These are phyloP conservation scores for Melitaea cinxia DNA, from an alignment of 1,140 invertebrate species.

Conservation along the genomic window DNA sequence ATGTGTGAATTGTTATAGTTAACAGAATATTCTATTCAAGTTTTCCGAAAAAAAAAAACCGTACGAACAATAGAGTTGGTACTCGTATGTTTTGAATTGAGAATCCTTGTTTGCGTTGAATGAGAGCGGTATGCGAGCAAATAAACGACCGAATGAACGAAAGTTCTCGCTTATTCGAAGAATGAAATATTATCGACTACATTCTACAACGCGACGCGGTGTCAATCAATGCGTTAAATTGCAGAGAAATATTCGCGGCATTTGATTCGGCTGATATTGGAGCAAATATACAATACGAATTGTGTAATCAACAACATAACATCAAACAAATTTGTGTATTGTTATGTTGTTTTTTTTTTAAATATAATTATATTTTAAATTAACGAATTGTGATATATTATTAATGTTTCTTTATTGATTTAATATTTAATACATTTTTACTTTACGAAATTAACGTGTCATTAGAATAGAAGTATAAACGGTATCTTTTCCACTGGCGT, in stretches of 20 bases:
- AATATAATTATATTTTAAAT: too few relatives aligned
- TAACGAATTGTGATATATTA: too few relatives aligned
- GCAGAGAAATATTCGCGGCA: conserved; percentile 35
- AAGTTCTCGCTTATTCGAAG: conserved; percentile 4
- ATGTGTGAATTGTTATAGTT: too few relatives aligned
- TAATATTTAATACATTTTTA: too few relatives aligned
- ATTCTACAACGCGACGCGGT: conserved; percentile 6
- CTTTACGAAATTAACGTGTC: too few relatives aligned
- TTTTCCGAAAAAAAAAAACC: background rate
- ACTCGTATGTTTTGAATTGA: conserved; percentile 7
- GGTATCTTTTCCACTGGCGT: too few relatives aligned
- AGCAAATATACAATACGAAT: conserved; percentile 5
- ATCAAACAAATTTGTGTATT: background rate
- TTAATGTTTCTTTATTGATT: too few relatives aligned
- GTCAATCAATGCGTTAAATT: conserved; percentile 51
- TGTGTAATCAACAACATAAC: background rate
- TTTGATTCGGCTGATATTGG: conserved; percentile 12
- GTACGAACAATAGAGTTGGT: background rate
- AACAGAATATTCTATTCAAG: background rate
- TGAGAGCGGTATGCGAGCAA: background rate
- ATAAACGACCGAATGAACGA: conserved; percentile 9
- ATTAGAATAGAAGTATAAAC: too few relatives aligned
- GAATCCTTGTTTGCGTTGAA: background rate
- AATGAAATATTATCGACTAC: background rate
- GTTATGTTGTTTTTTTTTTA: too few relatives aligned